These are phyloP conservation scores for Neomonachus schauinslandi DNA, from an alignment of 2,113 vertebrate species.

Conservation along the genomic window DNA sequence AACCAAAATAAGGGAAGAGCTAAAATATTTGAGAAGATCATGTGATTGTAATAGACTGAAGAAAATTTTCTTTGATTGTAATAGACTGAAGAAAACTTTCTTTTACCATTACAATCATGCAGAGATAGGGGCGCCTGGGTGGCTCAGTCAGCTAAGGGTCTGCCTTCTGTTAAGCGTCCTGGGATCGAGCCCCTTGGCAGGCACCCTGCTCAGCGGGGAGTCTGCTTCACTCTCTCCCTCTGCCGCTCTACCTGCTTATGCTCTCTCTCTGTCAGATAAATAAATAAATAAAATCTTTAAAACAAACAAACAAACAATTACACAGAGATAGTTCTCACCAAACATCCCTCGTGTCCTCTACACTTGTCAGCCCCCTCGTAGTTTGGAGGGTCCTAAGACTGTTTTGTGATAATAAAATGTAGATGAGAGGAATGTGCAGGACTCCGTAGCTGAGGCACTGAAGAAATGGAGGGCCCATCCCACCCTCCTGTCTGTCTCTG, in stretches of 20 bases:
- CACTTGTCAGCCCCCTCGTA: background rate
- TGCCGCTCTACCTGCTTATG: no score
- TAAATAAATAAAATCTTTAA: no score
- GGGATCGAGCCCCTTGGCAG: no score
- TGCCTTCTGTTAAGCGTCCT: no score
- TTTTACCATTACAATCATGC: background rate
- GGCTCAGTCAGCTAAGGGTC: no score
- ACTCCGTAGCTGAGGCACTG: background rate
- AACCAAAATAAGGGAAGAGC: background rate
- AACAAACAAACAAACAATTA: no score
- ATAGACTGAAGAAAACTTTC: background rate
- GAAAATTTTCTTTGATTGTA: no score
- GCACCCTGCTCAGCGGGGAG: no score
- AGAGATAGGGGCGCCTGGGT: background rate
- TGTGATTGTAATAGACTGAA: background rate
- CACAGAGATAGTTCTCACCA: background rate
- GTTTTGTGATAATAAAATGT: background rate
- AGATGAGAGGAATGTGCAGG: background rate
- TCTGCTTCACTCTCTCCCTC: no score
- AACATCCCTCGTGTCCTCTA: background rate
- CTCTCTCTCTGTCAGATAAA: no score
- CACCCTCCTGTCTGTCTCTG: background rate
- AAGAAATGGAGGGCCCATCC: background rate
- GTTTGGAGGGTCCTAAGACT: background rate
- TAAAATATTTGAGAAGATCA: background rate